phyloP scores from a whole-genome alignment of 1,140 invertebrate species.

The Ceratitis capitata region DNA sequence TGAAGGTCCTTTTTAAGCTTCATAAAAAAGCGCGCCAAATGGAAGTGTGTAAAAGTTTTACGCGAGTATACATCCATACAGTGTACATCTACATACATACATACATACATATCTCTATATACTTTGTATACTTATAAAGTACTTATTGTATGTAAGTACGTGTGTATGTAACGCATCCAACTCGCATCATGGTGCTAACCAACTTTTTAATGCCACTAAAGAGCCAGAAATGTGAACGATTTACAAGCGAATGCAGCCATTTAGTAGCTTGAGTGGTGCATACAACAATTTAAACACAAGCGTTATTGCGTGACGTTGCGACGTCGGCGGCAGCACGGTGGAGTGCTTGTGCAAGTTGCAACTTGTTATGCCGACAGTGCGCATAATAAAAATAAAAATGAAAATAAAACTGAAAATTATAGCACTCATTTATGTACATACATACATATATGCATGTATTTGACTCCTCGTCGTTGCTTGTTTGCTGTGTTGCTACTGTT shows the following conservation, averaged over 20 bases:
- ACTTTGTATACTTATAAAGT: neutral
- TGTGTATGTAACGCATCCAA: neutral
- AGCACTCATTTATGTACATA: neutral
- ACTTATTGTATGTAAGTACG: neutral
- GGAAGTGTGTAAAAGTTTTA: neutral
- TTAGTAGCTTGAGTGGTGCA: neutral
- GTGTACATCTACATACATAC: neutral
- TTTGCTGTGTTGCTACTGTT: neutral
- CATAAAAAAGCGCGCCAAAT: neutral
- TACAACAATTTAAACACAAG: neutral
- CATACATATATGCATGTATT: too few relatives aligned
- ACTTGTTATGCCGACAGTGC: constrained; percentile 3
- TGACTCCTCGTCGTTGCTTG: constrained; percentile 15
- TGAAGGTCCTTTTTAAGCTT: neutral
- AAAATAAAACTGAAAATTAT: constrained; percentile 41
- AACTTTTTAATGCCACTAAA: constrained; percentile 25
- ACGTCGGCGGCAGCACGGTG: neutral
- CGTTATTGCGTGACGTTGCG: neutral
- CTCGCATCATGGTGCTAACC: neutral
- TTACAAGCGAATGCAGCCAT: constrained; percentile 23
- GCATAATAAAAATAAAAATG: constrained; percentile 37
- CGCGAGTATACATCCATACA: neutral
- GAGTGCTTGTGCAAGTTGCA: neutral
- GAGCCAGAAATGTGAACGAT: constrained; percentile 25
- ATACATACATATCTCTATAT: neutral